Evolutionary conservation across 2,888 invertebrate species (phyloP).

Genomic region (Aphodius sticticus): DNA sequence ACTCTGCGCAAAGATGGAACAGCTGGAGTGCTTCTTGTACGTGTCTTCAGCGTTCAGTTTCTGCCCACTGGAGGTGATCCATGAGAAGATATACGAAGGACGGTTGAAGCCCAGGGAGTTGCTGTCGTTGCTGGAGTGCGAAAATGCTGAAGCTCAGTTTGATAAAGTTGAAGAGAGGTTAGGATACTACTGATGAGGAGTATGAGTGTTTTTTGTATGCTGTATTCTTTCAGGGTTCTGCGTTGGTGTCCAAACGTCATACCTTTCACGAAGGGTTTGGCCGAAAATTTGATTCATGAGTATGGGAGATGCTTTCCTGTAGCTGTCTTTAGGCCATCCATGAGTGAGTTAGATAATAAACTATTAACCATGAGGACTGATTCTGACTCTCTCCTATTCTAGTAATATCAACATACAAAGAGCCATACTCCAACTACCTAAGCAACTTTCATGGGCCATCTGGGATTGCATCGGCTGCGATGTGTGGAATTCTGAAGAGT

Average conservation of each 20-base stretch:
- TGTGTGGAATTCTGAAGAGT: conserved; percentile 78
- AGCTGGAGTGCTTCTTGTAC: conserved; percentile 67
- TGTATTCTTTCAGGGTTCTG: conserved; percentile 64
- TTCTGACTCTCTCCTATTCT: conserved; percentile 25
- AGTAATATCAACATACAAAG: conserved; percentile 74
- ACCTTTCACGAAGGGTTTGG: conserved; percentile 89
- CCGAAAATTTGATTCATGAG: conserved; percentile 77
- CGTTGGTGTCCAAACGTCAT: conserved; percentile 88
- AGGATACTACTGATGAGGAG: too few relatives aligned
- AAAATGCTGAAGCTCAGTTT: conserved; percentile 5
- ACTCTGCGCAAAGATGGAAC: conserved; percentile 71
- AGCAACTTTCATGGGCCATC: conserved; percentile 92
- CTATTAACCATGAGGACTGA: neutral
- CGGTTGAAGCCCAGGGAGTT: conserved; percentile 39
- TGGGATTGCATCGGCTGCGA: conserved; percentile 75
- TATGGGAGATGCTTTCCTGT: conserved; percentile 78
- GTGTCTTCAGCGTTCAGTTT: conserved; percentile 69
- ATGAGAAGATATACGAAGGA: conserved; percentile 60
- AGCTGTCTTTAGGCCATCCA: conserved; percentile 84
- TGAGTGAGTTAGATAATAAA: conserved; percentile 65
- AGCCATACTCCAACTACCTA: conserved; percentile 85
- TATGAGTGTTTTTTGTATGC: too few relatives aligned
- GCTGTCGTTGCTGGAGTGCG: neutral
- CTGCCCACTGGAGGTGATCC: conserved; percentile 56
- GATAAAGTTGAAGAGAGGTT: neutral